phyloP scores from a whole-genome alignment of 2,888 invertebrate genomes.

The Agapostemon virescens region DNA sequence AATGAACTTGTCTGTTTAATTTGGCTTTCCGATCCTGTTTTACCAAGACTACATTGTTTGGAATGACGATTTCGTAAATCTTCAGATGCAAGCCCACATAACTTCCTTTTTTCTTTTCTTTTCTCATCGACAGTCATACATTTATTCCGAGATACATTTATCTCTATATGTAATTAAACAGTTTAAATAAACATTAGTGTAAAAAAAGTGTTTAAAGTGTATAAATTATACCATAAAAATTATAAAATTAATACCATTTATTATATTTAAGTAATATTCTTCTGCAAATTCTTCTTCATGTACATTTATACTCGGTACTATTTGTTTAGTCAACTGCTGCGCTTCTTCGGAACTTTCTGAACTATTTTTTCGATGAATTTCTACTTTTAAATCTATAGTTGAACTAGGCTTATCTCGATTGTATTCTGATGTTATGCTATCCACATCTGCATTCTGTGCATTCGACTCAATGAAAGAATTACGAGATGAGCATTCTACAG shows the following conservation, averaged over 20 bases:
- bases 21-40: conserved; percentile 80
- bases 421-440: conserved; percentile 79
- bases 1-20: conserved; percentile 83
- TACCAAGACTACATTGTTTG: conserved; percentile 77
- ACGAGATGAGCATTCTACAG: conserved; percentile 82
- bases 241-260: conserved; percentile 68
- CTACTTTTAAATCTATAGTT: conserved; percentile 91
- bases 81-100: conserved; percentile 76
- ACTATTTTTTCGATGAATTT: conserved; percentile 95
- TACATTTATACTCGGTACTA: conserved; percentile 71
- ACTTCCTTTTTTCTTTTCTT: conserved; percentile 69
- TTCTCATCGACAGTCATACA: conserved; percentile 74
- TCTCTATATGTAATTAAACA: conserved; percentile 62
- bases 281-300: conserved; percentile 73
- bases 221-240: conserved; percentile 10
- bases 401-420: conserved; percentile 78
- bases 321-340: conserved; percentile 74
- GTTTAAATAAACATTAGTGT: conserved; percentile 21
- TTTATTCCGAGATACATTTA: conserved; percentile 71
- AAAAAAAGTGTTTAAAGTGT: neutral
- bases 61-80: conserved; percentile 76
- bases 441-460: conserved; percentile 78
- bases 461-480: conserved; percentile 81
- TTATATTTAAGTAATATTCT: conserved; percentile 67
- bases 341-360: conserved; percentile 92